Percentiles rank a stretch among this genome's conserved stretches.
These are phyloP conservation scores for Biston betularia DNA, from an alignment of 2,888 invertebrate genomes.

Conservation along the genomic window DNA sequence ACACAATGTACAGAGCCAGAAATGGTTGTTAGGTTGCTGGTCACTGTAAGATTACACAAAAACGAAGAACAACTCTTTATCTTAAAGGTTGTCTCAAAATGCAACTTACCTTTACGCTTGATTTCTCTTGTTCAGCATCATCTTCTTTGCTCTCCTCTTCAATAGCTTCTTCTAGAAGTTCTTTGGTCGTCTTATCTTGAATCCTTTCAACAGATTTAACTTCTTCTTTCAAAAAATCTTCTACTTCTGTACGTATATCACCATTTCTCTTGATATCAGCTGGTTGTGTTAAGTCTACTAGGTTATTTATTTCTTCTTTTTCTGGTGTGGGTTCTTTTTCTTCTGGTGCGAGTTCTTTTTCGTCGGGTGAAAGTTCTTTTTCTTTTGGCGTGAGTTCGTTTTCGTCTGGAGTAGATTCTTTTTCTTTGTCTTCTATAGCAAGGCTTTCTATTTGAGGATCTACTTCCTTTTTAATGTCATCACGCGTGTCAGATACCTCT, in stretches of 20 bases:
- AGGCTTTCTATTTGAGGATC: neutral
- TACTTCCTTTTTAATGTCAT: neutral
- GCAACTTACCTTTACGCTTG: constrained; percentile 76
- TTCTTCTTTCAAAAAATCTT: constrained; percentile 67
- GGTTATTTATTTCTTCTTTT: constrained; percentile 44
- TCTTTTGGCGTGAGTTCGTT: constrained; percentile 40
- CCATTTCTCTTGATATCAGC: constrained; percentile 55
- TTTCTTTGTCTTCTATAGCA: constrained; percentile 30
- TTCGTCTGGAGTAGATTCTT: neutral
- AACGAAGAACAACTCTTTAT: too few relatives aligned
- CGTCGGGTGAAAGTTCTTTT: constrained; percentile 40
- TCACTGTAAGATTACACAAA: too few relatives aligned
- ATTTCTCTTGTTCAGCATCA: constrained; percentile 66
- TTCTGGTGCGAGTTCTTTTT: constrained; percentile 38
- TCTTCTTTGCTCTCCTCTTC: constrained; percentile 56
- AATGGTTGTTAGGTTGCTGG: too few relatives aligned
- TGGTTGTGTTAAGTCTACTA: constrained; percentile 55
- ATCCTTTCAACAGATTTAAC: constrained; percentile 52
- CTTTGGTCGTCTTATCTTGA: constrained; percentile 64
- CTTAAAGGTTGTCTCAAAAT: constrained; percentile 2
- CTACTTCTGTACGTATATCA: constrained; percentile 57
- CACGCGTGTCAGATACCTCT: neutral
- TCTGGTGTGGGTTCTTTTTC: constrained; percentile 39
- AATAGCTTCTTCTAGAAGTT: constrained; percentile 73
- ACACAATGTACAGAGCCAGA: too few relatives aligned